phyloP scores from a whole-genome alignment of 30 jellyfish, hydroid and myxozoan genomes.

The Aurelia sp. region DNA sequence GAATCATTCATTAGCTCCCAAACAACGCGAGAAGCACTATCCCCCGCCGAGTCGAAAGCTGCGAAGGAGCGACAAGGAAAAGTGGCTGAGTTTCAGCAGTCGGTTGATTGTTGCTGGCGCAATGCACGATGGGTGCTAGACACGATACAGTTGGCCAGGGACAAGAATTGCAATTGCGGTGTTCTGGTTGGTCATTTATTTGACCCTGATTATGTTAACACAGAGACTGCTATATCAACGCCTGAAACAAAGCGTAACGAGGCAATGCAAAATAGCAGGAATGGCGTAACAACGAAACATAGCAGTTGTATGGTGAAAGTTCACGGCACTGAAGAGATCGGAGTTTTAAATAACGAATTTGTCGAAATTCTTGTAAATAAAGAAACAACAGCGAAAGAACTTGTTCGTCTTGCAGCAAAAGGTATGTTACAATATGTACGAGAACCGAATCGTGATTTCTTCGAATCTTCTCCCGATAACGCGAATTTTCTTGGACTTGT shows the following conservation, averaged over 20 bases:
- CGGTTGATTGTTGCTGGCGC: slow-evolving; percentile 90
- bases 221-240: slow-evolving; percentile 27
- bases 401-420: slow-evolving; percentile 75
- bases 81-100: slow-evolving; percentile 75
- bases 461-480: slow-evolving; percentile 68
- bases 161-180: slow-evolving; percentile 78
- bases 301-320: slow-evolving; percentile 61
- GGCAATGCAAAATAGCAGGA: background rate
- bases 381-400: slow-evolving; percentile 81
- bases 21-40: slow-evolving; percentile 85
- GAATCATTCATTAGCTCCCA: slow-evolving; percentile 83
- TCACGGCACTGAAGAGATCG: slow-evolving; percentile 94
- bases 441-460: slow-evolving; percentile 46
- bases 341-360: slow-evolving; percentile 61
- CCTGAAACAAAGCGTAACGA: slow-evolving; percentile 9
- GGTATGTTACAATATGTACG: slow-evolving; percentile 44
- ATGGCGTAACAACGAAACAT: slow-evolving; percentile 32
- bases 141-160: slow-evolving; percentile 85
- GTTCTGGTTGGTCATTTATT: slow-evolving; percentile 65
- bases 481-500: slow-evolving; percentile 74
- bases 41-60: slow-evolving; percentile 72
- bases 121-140: slow-evolving; percentile 97
- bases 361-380: slow-evolving; percentile 73
- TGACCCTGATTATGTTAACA: slow-evolving; percentile 49
- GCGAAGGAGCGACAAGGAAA: slow-evolving; percentile 81